Evolutionary conservation across 2,113 vertebrate species (phyloP), one percentile per base, ranked within the genome.

Genomic region (Vulpes vulpes): DNA sequence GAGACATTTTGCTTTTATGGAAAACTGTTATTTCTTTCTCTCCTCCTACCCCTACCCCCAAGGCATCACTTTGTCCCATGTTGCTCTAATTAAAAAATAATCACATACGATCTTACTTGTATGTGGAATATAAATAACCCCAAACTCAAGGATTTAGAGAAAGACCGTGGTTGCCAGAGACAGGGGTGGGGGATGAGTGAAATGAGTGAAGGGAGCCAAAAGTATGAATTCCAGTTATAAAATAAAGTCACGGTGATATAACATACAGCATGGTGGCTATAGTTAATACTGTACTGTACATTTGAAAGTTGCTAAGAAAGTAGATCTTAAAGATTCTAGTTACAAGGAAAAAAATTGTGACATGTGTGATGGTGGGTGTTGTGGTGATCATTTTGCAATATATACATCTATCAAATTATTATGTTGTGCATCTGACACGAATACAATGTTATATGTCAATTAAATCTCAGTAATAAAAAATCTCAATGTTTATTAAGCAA

Each of bases 401-500:
- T 67, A n/a, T 65, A 79, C 51, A 25, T 38, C 23, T n/a, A 51
- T 65, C 74, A 55, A 38, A 80, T 20, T 1, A 64, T 80, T n/a
- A 0, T 65, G 23, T 91, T 91, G 74, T 67, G 65, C 4, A 80
- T 60, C 10, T 30, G 35, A 38, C 53, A 67, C 2, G 9, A 53
- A 91, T 67, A 35, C 4, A 55, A 30, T 2, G 0, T 59, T 71
- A 82, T 19, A 82, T 60, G 79, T 60, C 4, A 20, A 32, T 43
- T 71, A 49, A 71, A 92, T 92, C 12, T 59, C 62, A 55, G 89
- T 81, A 5, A 14, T 62, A 59, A 35, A 59, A 20, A 59, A 7
- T n/a, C 53, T 57, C 5, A 88, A 57, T 35, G 14, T 43, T 95
- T 87, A 88, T 87, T 90, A 76, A 76, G n/a, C 67, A 97, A 92